Percentiles rank a stretch among this genome's conserved stretches.
phyloP scores from a whole-genome alignment of 2,113 vertebrate species.

The Calcarius ornatus region DNA sequence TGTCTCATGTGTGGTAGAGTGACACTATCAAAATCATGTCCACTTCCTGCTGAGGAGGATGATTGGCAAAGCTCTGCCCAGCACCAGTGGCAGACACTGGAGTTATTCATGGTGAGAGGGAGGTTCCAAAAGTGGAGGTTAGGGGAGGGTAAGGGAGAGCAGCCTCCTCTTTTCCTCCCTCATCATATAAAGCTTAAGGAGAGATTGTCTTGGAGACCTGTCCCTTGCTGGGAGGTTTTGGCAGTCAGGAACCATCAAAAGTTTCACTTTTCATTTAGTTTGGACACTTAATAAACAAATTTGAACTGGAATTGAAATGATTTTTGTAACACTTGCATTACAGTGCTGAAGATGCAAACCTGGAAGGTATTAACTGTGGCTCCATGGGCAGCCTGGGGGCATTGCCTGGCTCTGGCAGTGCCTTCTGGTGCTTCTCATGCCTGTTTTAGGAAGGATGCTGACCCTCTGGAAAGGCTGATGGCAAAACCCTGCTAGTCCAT shows the following conservation, averaged over 20 bases:
- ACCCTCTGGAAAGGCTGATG: not conserved
- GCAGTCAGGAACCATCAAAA: not conserved
- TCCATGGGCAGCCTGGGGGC: not conserved
- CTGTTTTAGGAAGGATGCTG: not conserved
- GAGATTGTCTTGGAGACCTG: not conserved
- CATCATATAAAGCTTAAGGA: not conserved
- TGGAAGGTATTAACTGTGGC: not conserved
- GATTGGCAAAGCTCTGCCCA: conserved; percentile 57
- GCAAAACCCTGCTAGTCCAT: not conserved
- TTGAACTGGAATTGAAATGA: not conserved
- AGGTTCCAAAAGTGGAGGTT: conserved; percentile 47
- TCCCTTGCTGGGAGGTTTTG: not conserved
- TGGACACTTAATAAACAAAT: not conserved
- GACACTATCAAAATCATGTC: conserved; percentile 69
- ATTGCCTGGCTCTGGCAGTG: not conserved
- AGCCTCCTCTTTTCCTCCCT: conserved; percentile 7
- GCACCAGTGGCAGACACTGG: conserved; percentile 47
- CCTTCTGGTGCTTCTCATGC: not conserved
- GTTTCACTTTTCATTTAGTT: not conserved
- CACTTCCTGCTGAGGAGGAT: conserved; percentile 56
- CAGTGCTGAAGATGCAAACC: not conserved
- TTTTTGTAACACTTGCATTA: not conserved
- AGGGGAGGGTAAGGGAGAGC: conserved; percentile 22
- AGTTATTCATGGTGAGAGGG: conserved; percentile 37
- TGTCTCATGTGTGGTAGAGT: conserved; percentile 44